Base-by-base conservation (phyloP, 92 coral and sea anemone genomes). In the Paramuricea clavata region DNA sequence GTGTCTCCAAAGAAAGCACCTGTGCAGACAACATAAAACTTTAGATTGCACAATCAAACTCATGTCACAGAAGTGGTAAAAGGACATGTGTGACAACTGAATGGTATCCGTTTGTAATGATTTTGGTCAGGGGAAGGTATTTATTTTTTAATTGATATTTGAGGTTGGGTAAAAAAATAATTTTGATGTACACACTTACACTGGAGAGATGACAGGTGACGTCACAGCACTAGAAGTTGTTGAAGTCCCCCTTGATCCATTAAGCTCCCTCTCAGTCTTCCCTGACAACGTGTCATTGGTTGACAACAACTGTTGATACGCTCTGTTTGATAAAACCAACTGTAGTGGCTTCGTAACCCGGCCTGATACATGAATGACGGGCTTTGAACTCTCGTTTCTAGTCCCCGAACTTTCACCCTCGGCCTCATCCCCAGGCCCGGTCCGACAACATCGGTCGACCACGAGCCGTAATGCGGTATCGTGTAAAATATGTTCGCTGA, bases 221-320 rank as follows among this genome's bases (percentile, higher is more conserved):
- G 81, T 79, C 73, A 79, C 72, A 12, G 49, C 44, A 39, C 84
- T 79, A 33, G 84, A 78, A 39, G 83, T 21, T n/a, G 80, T 60
- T 17, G 86, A 81, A 30, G 42, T 67, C 68, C 25, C 65, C n/a
- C 86, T 22, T 34, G 92, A 28, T 83, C 83, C 50, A 44, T 23
- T 36, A 41, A 62, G 13, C 36, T 42, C 34, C 33, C 68, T 36
- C 33, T 92, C 98, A 75, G 87, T 93, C 60, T 89, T 89, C 31
- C 97, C 99, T 19, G 95, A 92, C 71, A 97, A 88, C 69, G 87
- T 97, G 83, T 97, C 98, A 22, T 93, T 85, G 3, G 98, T 92
- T 5, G 90, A 94, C 67, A 94, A 89, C 69, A 97, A 52, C 81
- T 97, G 98, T 21, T 67, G 79, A 85, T 97, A 97, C 0, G 98